A percentile compares a stretch with the other conserved stretches of the same genome.
These are phyloP conservation scores for Ornithoptera alexandrae DNA, from an alignment of 2,888 invertebrate genomes.

Conservation along the genomic window DNA sequence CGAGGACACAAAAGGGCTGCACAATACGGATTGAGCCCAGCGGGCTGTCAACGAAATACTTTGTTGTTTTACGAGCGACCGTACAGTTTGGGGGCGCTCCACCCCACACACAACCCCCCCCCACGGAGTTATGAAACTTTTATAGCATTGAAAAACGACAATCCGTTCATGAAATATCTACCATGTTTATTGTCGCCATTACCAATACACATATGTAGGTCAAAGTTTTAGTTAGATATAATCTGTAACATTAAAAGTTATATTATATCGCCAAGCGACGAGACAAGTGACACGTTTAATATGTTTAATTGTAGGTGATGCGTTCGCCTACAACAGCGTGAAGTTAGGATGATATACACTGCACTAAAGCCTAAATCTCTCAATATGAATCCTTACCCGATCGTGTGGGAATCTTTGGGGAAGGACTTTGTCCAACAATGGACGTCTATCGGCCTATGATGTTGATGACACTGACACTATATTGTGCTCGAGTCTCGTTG, in stretches of 20 bases:
- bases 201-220: not conserved
- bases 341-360: no score
- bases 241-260: not conserved
- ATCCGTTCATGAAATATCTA: constrained; percentile 1
- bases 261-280: no score
- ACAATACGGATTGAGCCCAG: constrained; percentile 49
- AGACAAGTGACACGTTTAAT: no score
- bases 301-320: no score
- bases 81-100: constrained; percentile 34
- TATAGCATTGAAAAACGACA: constrained; percentile 32
- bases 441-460: no score
- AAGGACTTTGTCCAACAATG: no score
- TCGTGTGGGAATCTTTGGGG: no score
- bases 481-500: no score
- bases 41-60: constrained; percentile 70
- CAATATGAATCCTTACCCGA: no score
- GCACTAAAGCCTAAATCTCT: no score
- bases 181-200: not conserved
- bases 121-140: constrained; percentile 62
- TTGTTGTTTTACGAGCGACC: constrained; percentile 71
- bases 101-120: constrained; percentile 30
- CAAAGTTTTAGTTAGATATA: not conserved
- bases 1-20: constrained; percentile 66
- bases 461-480: no score
- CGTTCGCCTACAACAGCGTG: no score